Percentiles rank a stretch among this genome's conserved stretches.
phyloP scores from a whole-genome alignment of 2,888 invertebrate genomes.

The Drosophila nigritarsus region DNA sequence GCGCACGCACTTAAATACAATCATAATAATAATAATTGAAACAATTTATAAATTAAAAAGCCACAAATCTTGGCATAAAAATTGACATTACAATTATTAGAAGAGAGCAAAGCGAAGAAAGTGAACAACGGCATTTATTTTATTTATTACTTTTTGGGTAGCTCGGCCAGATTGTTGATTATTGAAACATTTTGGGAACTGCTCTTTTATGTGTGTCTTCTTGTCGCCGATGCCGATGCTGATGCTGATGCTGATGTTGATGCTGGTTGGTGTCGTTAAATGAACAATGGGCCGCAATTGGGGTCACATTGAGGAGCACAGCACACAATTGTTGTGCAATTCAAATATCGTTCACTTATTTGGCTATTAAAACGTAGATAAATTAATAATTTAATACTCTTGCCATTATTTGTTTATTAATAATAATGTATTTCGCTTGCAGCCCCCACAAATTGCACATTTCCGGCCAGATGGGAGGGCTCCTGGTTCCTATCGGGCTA shows the following conservation, averaged over 20 bases:
- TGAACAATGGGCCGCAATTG: slow-evolving; percentile 74
- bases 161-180: slow-evolving; percentile 24
- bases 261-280: slow-evolving; percentile 56
- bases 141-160: slow-evolving; percentile 16
- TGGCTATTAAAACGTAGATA: slow-evolving; percentile 43
- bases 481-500: slow-evolving; percentile 96
- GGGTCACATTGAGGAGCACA: slow-evolving; percentile 54
- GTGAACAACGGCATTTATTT: slow-evolving; percentile 37
- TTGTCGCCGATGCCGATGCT: slow-evolving; percentile 27
- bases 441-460: slow-evolving; percentile 89
- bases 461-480: slow-evolving; percentile 94
- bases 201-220: slow-evolving; percentile 49
- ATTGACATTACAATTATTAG: slow-evolving; percentile 77
- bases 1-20: slow-evolving; percentile 79
- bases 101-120: slow-evolving; percentile 43
- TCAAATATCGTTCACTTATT: slow-evolving; percentile 55
- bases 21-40: slow-evolving; percentile 80
- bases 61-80: slow-evolving; percentile 79
- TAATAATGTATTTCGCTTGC: slow-evolving; percentile 47
- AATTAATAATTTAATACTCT: slow-evolving; percentile 61
- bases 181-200: slow-evolving; percentile 54
- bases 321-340: slow-evolving; percentile 51
- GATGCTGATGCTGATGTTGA: too few species aligned
- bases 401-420: slow-evolving; percentile 18
- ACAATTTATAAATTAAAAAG: slow-evolving; percentile 82